These are phyloP conservation scores for Catagonus wagneri DNA, from an alignment of 2,113 vertebrate species.

Conservation along the genomic window DNA sequence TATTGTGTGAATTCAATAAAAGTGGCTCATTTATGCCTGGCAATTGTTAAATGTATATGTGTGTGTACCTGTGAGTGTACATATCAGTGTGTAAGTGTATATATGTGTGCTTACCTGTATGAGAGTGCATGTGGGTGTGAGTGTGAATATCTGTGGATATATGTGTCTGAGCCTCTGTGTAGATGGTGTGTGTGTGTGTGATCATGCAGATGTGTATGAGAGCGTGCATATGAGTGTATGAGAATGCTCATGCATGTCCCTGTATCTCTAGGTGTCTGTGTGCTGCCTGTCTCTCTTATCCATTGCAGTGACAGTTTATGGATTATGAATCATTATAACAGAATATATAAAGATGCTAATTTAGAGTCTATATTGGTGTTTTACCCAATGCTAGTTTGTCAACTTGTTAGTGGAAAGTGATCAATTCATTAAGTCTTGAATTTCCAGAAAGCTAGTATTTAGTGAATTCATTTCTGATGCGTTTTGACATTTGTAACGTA, in stretches of 20 bases:
- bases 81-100: not conserved
- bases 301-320: not conserved
- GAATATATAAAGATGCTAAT: not conserved
- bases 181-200: not conserved
- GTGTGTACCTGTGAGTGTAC: not conserved
- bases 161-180: not conserved
- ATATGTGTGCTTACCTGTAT: not conserved
- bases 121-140: not conserved
- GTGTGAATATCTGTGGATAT: not conserved
- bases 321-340: conserved; percentile 48
- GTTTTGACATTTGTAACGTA: not conserved
- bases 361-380: not conserved
- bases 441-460: conserved; percentile 43
- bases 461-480: conserved; percentile 41
- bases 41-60: not conserved
- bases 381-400: not conserved
- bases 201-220: not conserved
- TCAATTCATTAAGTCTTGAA: conserved; percentile 24
- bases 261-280: not conserved
- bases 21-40: not conserved
- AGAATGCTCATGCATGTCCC: not conserved
- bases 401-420: not conserved
- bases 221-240: not conserved
- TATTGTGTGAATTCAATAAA: not conserved
- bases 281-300: conserved; percentile 12